Percentiles rank a stretch among this genome's conserved stretches.
Evolutionary conservation across 2,797 vertebrate genomes (phyloP).

Genomic region (Manis pentadactyla): DNA sequence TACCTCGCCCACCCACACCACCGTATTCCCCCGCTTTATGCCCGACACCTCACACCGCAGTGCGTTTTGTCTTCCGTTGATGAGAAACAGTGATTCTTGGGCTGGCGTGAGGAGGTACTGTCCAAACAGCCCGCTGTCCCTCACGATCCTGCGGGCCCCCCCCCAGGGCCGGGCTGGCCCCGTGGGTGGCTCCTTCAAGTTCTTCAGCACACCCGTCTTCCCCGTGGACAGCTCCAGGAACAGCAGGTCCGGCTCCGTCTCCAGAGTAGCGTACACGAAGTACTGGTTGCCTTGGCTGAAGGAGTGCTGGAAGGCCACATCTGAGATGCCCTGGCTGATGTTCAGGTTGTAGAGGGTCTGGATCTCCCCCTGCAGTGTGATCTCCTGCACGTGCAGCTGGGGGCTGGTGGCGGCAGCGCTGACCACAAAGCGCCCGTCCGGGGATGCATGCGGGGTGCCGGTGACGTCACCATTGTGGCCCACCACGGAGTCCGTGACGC

Average conservation of each 20-base stretch:
- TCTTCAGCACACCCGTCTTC: conserved; percentile 88
- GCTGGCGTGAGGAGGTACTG: conserved; percentile 95
- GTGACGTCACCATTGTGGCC: conserved; percentile 89
- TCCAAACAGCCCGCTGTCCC: conserved; percentile 95
- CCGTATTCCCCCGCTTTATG: conserved; percentile 93
- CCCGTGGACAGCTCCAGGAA: conserved; percentile 93
- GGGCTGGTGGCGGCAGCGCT: conserved; percentile 86
- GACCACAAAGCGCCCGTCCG: conserved; percentile 93
- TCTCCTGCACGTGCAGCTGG: conserved; percentile 91
- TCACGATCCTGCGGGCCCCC: conserved; percentile 90
- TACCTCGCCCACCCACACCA: conserved; percentile 98
- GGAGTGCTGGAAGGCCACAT: conserved; percentile 95
- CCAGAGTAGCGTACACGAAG: conserved; percentile 90
- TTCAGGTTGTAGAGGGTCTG: conserved; percentile 86
- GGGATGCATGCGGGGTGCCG: conserved; percentile 91
- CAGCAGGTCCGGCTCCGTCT: conserved; percentile 91
- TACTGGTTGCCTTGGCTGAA: conserved; percentile 93
- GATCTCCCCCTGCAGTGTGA: conserved; percentile 92
- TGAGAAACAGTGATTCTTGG: conserved; percentile 93
- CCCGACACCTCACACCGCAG: conserved; percentile 96
- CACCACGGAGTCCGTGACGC: conserved; percentile 92
- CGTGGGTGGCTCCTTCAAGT: conserved; percentile 91
- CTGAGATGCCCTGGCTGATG: conserved; percentile 87
- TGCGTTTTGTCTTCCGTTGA: conserved; percentile 93
- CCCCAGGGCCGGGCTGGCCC: conserved; percentile 93